These are phyloP conservation scores for Elephantulus edwardii DNA, from an alignment of 2,113 vertebrate species.

Conservation along the genomic window DNA sequence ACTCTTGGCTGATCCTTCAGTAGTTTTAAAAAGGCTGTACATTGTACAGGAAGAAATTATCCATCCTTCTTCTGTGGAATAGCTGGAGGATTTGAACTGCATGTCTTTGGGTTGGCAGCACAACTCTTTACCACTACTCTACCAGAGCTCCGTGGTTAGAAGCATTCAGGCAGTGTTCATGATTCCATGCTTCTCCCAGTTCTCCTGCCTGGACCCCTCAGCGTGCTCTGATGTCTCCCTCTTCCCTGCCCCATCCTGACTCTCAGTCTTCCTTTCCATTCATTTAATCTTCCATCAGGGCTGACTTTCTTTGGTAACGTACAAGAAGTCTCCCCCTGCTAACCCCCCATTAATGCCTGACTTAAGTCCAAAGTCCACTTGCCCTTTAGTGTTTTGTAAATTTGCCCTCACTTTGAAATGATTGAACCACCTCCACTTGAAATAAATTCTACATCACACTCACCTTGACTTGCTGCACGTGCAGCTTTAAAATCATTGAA, in stretches of 20 bases:
- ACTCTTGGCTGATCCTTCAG: too few relatives aligned
- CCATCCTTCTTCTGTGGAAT: too few relatives aligned
- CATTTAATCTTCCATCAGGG: background rate
- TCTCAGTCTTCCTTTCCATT: background rate
- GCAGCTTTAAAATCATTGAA: background rate
- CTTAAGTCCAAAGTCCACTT: background rate
- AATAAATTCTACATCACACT: background rate
- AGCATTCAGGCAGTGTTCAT: background rate
- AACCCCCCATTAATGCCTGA: too few relatives aligned
- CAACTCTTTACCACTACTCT: too few relatives aligned
- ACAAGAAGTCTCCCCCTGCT: too few relatives aligned
- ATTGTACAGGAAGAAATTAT: too few relatives aligned
- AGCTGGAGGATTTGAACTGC: too few relatives aligned
- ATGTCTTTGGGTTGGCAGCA: too few relatives aligned
- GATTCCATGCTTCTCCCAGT: background rate
- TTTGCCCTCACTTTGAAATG: background rate
- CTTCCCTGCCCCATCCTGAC: rapidly evolving
- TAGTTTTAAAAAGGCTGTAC: too few relatives aligned
- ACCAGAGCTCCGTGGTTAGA: too few relatives aligned
- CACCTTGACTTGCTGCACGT: background rate
- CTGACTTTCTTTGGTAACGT: background rate
- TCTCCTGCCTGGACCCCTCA: background rate
- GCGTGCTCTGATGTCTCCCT: rapidly evolving
- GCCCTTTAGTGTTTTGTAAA: background rate
- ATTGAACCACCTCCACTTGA: background rate